A percentile compares a stretch with the other conserved stretches of the same genome.
Evolutionary conservation across 2,797 vertebrate genomes (phyloP).

Genomic region (Glyptemys insculpta): DNA sequence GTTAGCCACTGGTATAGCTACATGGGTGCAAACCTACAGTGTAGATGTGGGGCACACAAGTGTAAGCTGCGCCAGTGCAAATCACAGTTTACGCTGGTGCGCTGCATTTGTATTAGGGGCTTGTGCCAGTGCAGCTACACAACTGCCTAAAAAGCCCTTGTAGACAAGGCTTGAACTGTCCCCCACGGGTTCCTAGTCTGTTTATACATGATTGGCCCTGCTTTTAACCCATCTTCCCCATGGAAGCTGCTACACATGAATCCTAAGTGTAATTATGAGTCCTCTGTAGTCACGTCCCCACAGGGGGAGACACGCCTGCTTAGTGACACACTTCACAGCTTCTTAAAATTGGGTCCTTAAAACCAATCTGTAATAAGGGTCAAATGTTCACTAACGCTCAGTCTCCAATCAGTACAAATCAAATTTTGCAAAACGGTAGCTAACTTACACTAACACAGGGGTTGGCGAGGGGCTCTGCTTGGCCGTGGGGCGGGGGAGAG

Average conservation of each 20-base stretch:
- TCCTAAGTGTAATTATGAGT: background rate
- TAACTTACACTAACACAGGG: fast-evolving
- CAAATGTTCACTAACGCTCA: fast-evolving
- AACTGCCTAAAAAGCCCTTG: background rate
- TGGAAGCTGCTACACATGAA: background rate
- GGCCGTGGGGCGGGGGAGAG: background rate
- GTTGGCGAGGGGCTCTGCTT: background rate
- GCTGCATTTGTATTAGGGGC: background rate
- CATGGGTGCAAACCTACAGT: fast-evolving
- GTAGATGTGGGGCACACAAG: fast-evolving
- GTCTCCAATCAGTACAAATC: background rate
- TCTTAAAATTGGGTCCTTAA: fast-evolving
- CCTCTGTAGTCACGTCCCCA: background rate
- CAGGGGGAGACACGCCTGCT: background rate
- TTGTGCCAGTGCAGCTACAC: background rate
- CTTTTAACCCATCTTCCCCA: fast-evolving
- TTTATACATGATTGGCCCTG: background rate
- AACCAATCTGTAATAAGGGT: background rate
- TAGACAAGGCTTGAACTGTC: background rate
- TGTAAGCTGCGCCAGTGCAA: background rate
- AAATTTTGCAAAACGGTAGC: background rate
- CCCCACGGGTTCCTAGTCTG: fast-evolving
- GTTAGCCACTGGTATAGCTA: background rate
- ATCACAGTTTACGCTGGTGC: background rate
- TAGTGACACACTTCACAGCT: background rate